These are phyloP conservation scores for Sus cebifrons DNA, from an alignment of 2,797 vertebrate genomes.

Conservation along the genomic window DNA sequence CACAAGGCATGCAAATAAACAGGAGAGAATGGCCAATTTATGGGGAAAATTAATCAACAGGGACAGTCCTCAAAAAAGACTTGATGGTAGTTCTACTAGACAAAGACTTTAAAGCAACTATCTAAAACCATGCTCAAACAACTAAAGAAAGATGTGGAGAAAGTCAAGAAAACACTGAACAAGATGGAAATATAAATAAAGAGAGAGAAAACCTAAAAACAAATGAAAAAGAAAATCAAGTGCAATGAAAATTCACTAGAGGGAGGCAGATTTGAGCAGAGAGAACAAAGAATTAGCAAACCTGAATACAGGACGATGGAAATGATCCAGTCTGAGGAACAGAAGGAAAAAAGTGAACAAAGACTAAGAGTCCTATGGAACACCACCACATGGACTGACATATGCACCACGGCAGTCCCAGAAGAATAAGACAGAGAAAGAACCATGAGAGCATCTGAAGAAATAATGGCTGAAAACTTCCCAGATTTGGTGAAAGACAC, in stretches of 20 bases:
- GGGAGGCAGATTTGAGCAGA: background rate
- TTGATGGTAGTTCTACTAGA: background rate
- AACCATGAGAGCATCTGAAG: too few species aligned
- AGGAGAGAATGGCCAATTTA: background rate
- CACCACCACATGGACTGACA: accelerated
- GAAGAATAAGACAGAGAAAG: background rate
- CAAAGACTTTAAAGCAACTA: background rate
- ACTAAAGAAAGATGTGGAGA: background rate
- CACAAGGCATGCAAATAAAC: background rate
- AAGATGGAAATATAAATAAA: background rate
- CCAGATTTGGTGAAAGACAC: background rate
- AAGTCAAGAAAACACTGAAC: background rate
- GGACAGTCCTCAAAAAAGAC: background rate
- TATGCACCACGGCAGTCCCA: background rate
- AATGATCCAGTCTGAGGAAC: background rate
- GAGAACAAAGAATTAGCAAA: background rate
- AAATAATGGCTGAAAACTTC: too few species aligned
- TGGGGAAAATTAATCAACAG: background rate
- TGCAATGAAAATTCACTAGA: background rate
- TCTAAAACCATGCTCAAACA: background rate
- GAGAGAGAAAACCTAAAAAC: background rate
- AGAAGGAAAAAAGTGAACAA: background rate
- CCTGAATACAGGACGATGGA: background rate
- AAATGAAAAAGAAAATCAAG: background rate
- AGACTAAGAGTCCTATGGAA: background rate